phyloP scores from a whole-genome alignment of 2,113 vertebrate species.

The Benthochromis sp. region DNA sequence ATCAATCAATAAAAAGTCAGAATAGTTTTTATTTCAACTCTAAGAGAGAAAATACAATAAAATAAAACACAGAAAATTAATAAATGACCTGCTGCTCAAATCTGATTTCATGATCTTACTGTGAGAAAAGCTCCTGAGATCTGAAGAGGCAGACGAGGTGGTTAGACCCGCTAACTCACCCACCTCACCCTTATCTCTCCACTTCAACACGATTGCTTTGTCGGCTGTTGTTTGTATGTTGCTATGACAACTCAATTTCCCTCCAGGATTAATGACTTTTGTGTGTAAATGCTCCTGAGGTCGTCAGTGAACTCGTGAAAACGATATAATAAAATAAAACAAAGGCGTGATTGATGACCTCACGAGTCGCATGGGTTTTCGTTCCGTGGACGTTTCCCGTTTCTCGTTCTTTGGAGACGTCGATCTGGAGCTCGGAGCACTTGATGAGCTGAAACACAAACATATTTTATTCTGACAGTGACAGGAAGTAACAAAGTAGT shows the following conservation, averaged over 20 bases:
- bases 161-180: background rate
- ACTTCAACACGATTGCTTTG: background rate
- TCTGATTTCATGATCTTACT: background rate
- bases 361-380: slow-evolving; percentile 29
- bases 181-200: fast-evolving
- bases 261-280: background rate
- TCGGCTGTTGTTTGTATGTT: background rate
- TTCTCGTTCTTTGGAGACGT: background rate
- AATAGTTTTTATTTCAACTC: background rate
- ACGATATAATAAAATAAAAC: background rate
- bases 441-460: background rate
- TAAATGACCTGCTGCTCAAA: background rate
- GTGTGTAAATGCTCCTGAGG: background rate
- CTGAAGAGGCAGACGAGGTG: background rate
- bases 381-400: background rate
- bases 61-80: background rate
- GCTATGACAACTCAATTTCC: background rate
- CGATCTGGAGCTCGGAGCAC: slow-evolving; percentile 2
- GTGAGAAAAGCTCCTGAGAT: background rate
- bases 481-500: background rate
- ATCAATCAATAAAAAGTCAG: background rate
- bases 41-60: background rate
- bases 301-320: background rate
- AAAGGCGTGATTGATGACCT: slow-evolving; percentile 35
- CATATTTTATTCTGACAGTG: background rate